phyloP scores from a whole-genome alignment of 2,113 vertebrate species.

The Machaerirhynchus nigripectus region DNA sequence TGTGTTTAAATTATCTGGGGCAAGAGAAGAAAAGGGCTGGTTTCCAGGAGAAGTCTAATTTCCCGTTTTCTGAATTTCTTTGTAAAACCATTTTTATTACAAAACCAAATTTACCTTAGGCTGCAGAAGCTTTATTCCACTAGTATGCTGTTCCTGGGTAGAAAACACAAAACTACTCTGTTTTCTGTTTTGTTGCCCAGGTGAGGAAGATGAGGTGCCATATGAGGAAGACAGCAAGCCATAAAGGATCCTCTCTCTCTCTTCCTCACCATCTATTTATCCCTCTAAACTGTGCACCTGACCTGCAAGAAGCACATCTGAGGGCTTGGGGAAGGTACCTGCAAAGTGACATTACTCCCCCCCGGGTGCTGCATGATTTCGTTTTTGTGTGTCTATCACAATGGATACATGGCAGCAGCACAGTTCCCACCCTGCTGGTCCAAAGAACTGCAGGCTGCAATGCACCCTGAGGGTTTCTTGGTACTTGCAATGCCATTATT shows the following conservation, averaged over 20 bases:
- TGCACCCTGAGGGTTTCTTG: background rate
- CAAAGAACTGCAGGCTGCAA: background rate
- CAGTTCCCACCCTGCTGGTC: background rate
- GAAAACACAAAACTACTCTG: background rate
- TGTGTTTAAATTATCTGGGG: background rate
- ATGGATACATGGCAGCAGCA: background rate
- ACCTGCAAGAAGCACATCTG: background rate
- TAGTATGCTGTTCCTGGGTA: background rate
- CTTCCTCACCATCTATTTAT: background rate
- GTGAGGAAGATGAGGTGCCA: background rate
- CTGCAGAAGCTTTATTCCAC: background rate
- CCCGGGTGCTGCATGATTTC: background rate
- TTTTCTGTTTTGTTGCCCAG: background rate
- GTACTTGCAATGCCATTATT: background rate
- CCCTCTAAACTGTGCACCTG: background rate
- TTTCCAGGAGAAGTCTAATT: background rate
- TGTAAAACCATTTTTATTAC: background rate
- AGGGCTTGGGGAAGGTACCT: background rate
- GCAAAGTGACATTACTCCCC: background rate
- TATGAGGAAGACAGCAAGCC: background rate
- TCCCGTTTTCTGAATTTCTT: background rate
- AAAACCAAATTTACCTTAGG: background rate
- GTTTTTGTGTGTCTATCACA: background rate
- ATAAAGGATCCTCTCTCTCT: background rate
- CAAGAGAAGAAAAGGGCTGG: background rate